Conservation (phyloP, 2,797 vertebrate species). For the Hoplostethus atlanticus region DNA sequence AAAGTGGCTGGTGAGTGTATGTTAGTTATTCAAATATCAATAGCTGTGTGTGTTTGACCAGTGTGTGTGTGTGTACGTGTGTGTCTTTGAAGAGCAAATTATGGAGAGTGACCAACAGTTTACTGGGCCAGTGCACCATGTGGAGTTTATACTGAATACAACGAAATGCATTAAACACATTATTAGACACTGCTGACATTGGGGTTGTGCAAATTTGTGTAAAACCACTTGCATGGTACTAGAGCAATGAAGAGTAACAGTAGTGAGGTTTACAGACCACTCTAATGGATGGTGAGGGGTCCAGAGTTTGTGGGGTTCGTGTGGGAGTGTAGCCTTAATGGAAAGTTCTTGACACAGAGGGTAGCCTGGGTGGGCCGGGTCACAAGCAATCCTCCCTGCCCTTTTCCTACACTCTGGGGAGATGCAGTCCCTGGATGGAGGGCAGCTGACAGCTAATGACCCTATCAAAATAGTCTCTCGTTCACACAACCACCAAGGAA, state of each 20-base stretch:
- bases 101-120: conserved; percentile 31
- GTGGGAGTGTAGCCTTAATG: not conserved
- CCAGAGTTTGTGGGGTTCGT: not conserved
- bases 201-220: conserved; percentile 17
- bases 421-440: too few relatives aligned
- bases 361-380: too few relatives aligned
- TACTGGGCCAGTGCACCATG: conserved; percentile 40
- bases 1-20: too few relatives aligned
- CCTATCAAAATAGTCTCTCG: not conserved
- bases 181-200: not conserved
- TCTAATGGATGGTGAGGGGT: not conserved
- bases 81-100: conserved; percentile 19
- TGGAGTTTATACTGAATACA: conserved; percentile 33
- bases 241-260: not conserved
- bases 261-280: not conserved
- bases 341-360: not conserved
- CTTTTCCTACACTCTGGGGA: too few relatives aligned
- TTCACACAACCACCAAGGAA: not conserved
- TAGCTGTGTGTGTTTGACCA: conserved; percentile 13
- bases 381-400: too few relatives aligned
- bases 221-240: conserved; percentile 5
- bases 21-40: conserved; percentile 17
- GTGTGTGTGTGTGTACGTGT: conserved; percentile 17
- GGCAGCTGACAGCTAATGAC: not conserved
- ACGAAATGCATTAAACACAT: conserved; percentile 20